phyloP scores from a whole-genome alignment of 2,888 invertebrate genomes.

The Villa cingulata region DNA sequence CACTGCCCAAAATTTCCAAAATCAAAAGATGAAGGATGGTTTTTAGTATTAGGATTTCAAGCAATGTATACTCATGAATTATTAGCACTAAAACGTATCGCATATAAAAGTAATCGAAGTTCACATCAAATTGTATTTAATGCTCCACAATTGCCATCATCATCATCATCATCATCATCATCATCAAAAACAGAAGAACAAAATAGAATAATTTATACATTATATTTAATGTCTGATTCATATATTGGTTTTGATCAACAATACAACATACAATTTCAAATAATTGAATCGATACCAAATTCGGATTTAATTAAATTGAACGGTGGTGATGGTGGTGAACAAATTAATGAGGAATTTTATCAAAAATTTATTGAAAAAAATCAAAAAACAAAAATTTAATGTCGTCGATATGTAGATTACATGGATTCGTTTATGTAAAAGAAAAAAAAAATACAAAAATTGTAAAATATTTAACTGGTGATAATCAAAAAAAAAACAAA shows the following conservation, averaged over 20 bases:
- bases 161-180: no score
- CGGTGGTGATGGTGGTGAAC: not conserved
- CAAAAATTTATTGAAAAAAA: not conserved
- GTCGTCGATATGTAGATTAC: no score
- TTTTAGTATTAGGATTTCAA: slow-evolving; percentile 66
- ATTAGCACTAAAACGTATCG: slow-evolving; percentile 64
- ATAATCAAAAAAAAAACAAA: no score
- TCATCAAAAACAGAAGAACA: no score
- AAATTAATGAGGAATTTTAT: not conserved
- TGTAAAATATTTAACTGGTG: no score
- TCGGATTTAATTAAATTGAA: not conserved
- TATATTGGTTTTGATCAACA: slow-evolving; percentile 92
- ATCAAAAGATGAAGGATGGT: slow-evolving; percentile 93
- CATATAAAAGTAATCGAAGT: slow-evolving; percentile 39
- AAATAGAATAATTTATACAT: slow-evolving; percentile 63
- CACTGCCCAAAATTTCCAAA: slow-evolving; percentile 78
- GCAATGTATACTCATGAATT: slow-evolving; percentile 59
- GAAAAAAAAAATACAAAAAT: not conserved
- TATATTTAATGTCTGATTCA: slow-evolving; percentile 83
- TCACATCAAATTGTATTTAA: slow-evolving; percentile 46
- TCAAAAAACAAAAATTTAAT: not conserved
- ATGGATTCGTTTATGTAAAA: not conserved
- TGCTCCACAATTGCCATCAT: slow-evolving; percentile 45
- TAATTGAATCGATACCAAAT: slow-evolving; percentile 20
- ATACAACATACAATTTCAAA: slow-evolving; percentile 45